These are phyloP conservation scores for Drosophila pandora DNA, from an alignment of 1,140 invertebrate species.

Conservation along the genomic window DNA sequence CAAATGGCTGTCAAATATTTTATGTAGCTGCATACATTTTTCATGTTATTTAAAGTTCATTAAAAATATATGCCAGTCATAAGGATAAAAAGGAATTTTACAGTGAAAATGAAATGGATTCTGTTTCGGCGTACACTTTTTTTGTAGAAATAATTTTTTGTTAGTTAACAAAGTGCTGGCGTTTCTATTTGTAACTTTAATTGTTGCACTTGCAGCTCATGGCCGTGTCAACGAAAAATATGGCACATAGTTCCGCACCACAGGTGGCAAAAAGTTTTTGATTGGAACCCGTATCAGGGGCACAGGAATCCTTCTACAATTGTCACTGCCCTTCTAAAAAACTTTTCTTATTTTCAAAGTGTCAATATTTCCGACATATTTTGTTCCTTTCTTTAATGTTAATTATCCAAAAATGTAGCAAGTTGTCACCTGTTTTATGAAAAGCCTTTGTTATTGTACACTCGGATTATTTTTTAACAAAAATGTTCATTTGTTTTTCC, in stretches of 20 bases:
- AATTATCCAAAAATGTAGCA: not conserved
- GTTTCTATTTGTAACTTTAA: not conserved
- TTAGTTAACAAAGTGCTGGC: too few species aligned
- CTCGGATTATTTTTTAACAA: not conserved
- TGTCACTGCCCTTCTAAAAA: conserved; percentile 10
- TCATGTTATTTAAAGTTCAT: conserved; percentile 74
- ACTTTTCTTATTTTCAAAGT: conserved; percentile 50
- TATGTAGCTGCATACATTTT: conserved; percentile 53
- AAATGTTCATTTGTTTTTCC: not conserved
- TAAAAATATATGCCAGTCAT: conserved; percentile 48
- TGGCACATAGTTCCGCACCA: too few species aligned
- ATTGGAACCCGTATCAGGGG: too few species aligned
- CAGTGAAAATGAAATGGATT: not conserved
- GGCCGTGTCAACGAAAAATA: too few species aligned
- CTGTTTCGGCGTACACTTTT: not conserved
- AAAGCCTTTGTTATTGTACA: not conserved
- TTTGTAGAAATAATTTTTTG: too few species aligned
- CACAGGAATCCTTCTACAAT: too few species aligned
- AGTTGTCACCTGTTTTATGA: not conserved
- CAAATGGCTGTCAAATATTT: conserved; percentile 48
- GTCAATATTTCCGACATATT: not conserved
- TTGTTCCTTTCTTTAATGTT: not conserved
- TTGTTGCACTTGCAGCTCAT: not conserved
- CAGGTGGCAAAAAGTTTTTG: too few species aligned
- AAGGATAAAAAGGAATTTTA: conserved; percentile 1